Evolutionary conservation across 2,797 vertebrate species (phyloP).

Genomic region (Yasuhikotakia modesta): DNA sequence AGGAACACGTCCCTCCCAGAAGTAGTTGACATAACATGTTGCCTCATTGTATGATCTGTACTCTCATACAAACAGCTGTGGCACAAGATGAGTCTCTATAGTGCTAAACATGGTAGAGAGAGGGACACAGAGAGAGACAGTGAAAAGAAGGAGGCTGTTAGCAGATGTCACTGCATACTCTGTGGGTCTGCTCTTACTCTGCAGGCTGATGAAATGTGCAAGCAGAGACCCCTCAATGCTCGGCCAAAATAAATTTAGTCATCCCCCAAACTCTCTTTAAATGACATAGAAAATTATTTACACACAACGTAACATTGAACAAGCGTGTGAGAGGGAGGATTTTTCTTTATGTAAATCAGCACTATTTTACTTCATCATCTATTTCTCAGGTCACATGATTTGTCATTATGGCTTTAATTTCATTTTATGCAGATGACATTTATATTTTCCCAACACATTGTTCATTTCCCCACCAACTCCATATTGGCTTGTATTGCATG

Average conservation of each 20-base stretch:
- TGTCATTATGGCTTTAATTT: no score
- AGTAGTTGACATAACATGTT: not conserved
- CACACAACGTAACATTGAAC: not conserved
- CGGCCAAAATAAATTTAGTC: constrained; percentile 25
- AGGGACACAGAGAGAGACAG: constrained; percentile 27
- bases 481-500: no score
- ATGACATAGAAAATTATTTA: constrained; percentile 1
- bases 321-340: not conserved
- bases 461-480: no score
- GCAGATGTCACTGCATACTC: constrained; percentile 47
- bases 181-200: constrained; percentile 1
- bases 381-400: no score
- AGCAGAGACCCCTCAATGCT: not conserved
- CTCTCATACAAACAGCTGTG: constrained; percentile 33
- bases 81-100: constrained; percentile 21
- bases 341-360: not conserved
- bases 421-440: no score
- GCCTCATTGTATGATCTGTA: constrained; percentile 1
- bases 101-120: constrained; percentile 17
- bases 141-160: constrained; percentile 36
- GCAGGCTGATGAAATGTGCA: not conserved
- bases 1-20: not conserved
- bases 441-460: no score
- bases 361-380: not conserved
- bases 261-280: not conserved